Evolutionary conservation across 1,140 invertebrate genomes (phyloP).

Genomic region (Dreissena polymorpha): DNA sequence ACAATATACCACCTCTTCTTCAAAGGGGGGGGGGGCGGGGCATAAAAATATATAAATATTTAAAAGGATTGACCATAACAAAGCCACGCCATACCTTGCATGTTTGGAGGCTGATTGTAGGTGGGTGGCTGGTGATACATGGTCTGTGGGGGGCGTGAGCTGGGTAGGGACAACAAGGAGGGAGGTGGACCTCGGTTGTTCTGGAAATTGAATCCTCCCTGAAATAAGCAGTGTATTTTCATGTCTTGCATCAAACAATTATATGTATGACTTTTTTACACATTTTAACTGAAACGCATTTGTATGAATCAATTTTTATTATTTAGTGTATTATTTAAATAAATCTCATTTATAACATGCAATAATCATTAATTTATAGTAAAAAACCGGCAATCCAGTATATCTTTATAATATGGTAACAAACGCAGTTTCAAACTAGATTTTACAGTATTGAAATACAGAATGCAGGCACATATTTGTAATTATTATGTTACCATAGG

Average conservation of each 20-base stretch:
- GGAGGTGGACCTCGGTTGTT: constrained; percentile 36
- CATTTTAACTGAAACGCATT: too few relatives aligned
- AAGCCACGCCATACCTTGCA: neutral
- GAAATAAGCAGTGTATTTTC: constrained; percentile 3
- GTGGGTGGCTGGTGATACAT: constrained; percentile 33
- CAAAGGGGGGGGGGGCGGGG: too few relatives aligned
- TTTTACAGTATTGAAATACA: too few relatives aligned
- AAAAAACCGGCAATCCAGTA: neutral
- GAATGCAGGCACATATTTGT: too few relatives aligned
- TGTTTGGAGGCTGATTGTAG: constrained; percentile 11
- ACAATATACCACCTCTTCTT: too few relatives aligned
- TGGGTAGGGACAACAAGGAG: constrained; percentile 52
- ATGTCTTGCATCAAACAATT: constrained; percentile 20
- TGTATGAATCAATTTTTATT: too few relatives aligned
- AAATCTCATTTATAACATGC: too few relatives aligned
- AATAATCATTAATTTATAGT: neutral
- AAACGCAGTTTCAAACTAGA: too few relatives aligned
- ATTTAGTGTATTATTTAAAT: too few relatives aligned
- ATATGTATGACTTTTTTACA: neutral
- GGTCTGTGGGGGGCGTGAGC: constrained; percentile 36
- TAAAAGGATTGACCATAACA: too few relatives aligned
- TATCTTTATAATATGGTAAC: too few relatives aligned
- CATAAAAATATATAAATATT: too few relatives aligned
- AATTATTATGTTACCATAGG: constrained; percentile 71
- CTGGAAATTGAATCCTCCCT: constrained; percentile 43